phyloP scores from a whole-genome alignment of 1,140 invertebrate genomes.

The Lepidurus apus region DNA sequence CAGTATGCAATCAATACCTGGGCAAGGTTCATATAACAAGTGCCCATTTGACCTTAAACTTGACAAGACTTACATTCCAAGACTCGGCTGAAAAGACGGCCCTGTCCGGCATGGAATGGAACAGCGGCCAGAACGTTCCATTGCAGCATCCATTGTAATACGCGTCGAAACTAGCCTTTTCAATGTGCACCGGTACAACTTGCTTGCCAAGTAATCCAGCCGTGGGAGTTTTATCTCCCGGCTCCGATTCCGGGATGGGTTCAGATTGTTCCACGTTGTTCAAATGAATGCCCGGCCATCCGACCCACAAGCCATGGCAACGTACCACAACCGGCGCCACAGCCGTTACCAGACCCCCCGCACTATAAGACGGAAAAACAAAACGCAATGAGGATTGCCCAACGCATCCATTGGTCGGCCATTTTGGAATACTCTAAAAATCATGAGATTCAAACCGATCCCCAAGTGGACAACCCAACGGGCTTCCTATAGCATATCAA shows the following conservation, averaged over 20 bases:
- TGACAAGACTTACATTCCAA: constrained; percentile 54
- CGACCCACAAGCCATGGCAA: constrained; percentile 78
- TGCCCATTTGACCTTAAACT: background rate
- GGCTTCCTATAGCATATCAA: too few relatives aligned
- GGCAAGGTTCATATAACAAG: background rate
- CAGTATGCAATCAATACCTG: background rate
- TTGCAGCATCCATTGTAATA: constrained; percentile 92
- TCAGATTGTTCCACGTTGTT: constrained; percentile 51
- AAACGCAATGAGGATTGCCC: background rate
- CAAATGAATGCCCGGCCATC: constrained; percentile 78
- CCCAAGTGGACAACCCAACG: too few relatives aligned
- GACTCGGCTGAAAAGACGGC: constrained; percentile 70
- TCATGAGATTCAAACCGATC: background rate
- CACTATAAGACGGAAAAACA: constrained; percentile 44
- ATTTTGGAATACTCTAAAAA: background rate
- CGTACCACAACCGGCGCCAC: constrained; percentile 81
- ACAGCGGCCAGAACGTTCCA: constrained; percentile 83
- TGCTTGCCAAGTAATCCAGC: constrained; percentile 73
- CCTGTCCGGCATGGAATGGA: constrained; percentile 81
- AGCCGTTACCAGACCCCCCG: constrained; percentile 81
- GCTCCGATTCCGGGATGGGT: constrained; percentile 75
- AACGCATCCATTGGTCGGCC: background rate
- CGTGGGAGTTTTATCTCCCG: constrained; percentile 73
- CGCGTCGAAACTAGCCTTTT: constrained; percentile 66
- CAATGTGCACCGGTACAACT: constrained; percentile 71